Evolutionary conservation across 2,113 vertebrate genomes (phyloP).

Genomic region (Phyllostomus hastatus): DNA sequence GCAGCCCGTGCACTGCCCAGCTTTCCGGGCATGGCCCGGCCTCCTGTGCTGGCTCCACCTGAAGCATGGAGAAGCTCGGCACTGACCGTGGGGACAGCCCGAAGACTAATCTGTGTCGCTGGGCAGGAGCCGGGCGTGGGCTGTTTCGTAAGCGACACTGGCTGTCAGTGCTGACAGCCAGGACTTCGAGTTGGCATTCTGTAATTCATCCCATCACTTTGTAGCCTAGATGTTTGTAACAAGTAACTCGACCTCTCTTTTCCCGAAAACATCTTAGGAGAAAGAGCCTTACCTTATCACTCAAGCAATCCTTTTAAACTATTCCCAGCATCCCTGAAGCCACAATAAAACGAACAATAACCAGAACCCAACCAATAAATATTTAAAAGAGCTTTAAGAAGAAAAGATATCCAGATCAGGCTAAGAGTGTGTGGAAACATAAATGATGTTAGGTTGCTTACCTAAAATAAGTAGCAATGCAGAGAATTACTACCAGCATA

Average conservation of each 20-base stretch:
- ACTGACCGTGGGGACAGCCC: neutral
- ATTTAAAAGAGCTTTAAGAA: conserved; percentile 1
- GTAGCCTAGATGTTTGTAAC: neutral
- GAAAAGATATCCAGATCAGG: neutral
- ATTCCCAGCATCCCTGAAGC: neutral
- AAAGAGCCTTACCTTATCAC: neutral
- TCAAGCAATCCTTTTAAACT: neutral
- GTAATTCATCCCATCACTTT: neutral
- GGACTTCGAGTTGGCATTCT: neutral
- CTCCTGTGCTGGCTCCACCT: neutral
- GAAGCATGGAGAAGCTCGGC: conserved; percentile 5
- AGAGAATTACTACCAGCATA: conserved; percentile 94
- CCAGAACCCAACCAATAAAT: neutral
- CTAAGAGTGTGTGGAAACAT: neutral
- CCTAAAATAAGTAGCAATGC: conserved; percentile 95
- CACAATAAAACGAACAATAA: conserved; percentile 13
- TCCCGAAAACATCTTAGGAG: neutral
- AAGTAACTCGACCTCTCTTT: neutral
- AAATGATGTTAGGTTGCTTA: conserved; percentile 65
- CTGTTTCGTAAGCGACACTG: neutral
- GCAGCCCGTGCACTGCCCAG: neutral
- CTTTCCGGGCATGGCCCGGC: neutral
- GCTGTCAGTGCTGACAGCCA: neutral
- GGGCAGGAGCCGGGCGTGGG: neutral
- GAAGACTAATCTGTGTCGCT: neutral